Percentiles rank a stretch among this genome's conserved stretches.
phyloP scores from a whole-genome alignment of 2,888 invertebrate species.

The Mantis religiosa region DNA sequence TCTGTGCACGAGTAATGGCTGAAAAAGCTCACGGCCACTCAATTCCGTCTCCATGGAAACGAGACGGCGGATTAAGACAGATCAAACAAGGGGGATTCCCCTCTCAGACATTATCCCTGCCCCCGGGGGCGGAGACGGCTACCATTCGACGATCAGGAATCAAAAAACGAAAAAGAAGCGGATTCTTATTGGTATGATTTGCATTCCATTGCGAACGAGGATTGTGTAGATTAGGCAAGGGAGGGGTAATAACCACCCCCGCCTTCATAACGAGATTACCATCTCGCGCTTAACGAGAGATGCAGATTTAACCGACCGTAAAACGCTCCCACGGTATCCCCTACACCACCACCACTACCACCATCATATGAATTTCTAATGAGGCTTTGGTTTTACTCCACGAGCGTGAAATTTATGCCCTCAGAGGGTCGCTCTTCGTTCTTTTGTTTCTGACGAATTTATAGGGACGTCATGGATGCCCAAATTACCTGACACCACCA shows the following conservation, averaged over 20 bases:
- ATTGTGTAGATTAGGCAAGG: not conserved
- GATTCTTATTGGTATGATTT: not conserved
- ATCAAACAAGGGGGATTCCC: not conserved
- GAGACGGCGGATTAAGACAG: not conserved
- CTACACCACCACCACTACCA: not conserved
- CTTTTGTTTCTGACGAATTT: constrained; percentile 23
- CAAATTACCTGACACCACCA: not conserved
- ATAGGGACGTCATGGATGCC: constrained; percentile 15
- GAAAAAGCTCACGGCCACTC: not conserved
- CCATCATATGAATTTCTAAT: constrained; percentile 28
- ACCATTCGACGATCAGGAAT: not conserved
- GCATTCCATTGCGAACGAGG: not conserved
- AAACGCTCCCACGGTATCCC: not conserved
- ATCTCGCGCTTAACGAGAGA: not conserved
- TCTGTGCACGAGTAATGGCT: not conserved
- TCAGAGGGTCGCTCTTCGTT: constrained; percentile 22
- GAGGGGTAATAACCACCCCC: not conserved
- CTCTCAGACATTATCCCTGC: not conserved
- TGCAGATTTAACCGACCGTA: not conserved
- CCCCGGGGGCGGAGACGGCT: not conserved
- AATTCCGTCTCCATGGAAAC: not conserved
- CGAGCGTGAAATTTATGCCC: constrained; percentile 29
- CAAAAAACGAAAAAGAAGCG: not conserved
- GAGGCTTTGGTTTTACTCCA: constrained; percentile 29
- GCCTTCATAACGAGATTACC: constrained; percentile 10